Conservation (phyloP, 2,113 vertebrate genomes). For the Pomatostomus ruficeps region DNA sequence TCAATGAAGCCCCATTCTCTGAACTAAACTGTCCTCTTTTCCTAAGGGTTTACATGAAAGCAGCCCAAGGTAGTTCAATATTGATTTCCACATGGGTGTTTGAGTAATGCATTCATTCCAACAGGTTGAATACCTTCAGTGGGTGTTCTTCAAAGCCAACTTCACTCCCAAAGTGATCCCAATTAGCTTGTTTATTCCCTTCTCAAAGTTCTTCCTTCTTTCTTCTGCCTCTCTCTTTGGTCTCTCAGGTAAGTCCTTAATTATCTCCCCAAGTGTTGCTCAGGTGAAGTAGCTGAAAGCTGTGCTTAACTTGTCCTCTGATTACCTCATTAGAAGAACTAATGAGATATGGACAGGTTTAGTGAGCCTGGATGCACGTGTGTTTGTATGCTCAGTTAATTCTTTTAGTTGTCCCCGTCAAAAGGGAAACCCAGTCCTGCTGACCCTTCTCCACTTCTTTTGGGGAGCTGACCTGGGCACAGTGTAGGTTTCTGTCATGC, state of each 20-base stretch:
- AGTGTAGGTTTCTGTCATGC: background rate
- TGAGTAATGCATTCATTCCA: background rate
- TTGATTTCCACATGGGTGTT: background rate
- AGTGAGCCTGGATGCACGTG: background rate
- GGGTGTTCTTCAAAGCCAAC: slow-evolving; percentile 35
- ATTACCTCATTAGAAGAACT: background rate
- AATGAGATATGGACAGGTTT: slow-evolving; percentile 4
- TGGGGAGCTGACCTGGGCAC: background rate
- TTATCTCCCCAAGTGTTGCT: slow-evolving; percentile 27
- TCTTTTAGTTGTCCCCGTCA: background rate
- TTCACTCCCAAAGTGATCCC: slow-evolving; percentile 32
- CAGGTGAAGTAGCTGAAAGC: slow-evolving; percentile 9
- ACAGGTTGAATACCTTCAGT: slow-evolving; percentile 1
- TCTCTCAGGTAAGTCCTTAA: background rate
- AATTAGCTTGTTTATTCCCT: background rate
- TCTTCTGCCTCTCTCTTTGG: background rate
- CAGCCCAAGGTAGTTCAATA: background rate
- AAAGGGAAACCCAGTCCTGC: slow-evolving; percentile 11
- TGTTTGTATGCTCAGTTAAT: background rate
- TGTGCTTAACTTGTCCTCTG: slow-evolving; percentile 1
- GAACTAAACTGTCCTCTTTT: background rate
- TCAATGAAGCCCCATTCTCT: background rate
- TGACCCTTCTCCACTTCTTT: background rate
- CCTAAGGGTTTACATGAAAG: slow-evolving; percentile 10
- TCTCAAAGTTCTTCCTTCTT: slow-evolving; percentile 1